These are phyloP conservation scores for Dysdera silvatica DNA, from an alignment of 1,140 invertebrate species.

Conservation along the genomic window DNA sequence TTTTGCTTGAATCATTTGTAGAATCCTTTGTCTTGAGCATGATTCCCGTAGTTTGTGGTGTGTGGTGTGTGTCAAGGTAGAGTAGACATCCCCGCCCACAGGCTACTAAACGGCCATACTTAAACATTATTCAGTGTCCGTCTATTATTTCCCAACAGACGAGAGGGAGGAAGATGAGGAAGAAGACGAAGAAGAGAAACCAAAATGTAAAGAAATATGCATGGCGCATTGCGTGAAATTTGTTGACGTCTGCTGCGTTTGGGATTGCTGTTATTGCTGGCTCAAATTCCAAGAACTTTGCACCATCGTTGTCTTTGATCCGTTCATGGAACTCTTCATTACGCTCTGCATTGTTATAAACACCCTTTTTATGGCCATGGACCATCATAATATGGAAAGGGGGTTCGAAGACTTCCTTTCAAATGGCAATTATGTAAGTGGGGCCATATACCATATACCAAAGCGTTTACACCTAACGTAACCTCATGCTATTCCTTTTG, in stretches of 20 bases:
- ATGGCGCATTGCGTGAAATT: constrained; percentile 63
- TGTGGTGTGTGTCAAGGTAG: constrained; percentile 37
- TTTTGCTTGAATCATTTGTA: no score
- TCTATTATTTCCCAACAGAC: constrained; percentile 47
- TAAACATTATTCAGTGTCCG: constrained; percentile 36
- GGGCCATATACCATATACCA: no score
- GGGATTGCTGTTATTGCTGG: constrained; percentile 92
- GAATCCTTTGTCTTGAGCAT: constrained; percentile 25
- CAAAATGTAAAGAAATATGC: constrained; percentile 75
- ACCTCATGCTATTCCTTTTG: no score
- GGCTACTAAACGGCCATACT: constrained; percentile 32
- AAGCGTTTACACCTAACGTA: no score
- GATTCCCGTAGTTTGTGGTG: constrained; percentile 30
- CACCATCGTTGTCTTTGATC: constrained; percentile 89
- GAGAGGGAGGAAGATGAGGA: no score
- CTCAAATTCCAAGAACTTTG: constrained; percentile 81
- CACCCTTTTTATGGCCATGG: constrained; percentile 95
- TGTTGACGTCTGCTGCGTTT: constrained; percentile 90
- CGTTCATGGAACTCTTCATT: constrained; percentile 96
- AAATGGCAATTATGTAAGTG: constrained; percentile 86
- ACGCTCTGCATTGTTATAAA: constrained; percentile 96
- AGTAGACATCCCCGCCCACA: constrained; percentile 37
- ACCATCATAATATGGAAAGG: constrained; percentile 88
- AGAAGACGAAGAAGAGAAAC: constrained; percentile 80
- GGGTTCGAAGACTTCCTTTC: constrained; percentile 75